A percentile compares a stretch with the other conserved stretches of the same genome.
Conservation (phyloP, 2,113 vertebrate species). For the Aegotheles bennettii region DNA sequence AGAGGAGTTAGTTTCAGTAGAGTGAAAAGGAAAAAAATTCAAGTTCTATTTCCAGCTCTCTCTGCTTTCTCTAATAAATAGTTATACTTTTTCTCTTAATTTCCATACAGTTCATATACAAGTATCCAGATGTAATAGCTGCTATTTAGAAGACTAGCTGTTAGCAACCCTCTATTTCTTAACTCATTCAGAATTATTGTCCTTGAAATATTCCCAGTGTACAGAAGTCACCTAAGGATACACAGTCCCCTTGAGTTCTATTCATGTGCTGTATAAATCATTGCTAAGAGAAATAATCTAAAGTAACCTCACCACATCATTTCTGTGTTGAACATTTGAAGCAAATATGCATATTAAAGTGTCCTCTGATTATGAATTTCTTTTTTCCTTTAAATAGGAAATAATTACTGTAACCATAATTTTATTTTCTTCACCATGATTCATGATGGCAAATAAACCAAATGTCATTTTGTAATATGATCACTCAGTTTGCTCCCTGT, state of each 20-base stretch:
- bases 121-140: neutral
- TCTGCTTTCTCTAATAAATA: neutral
- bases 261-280: neutral
- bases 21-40: neutral
- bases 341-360: neutral
- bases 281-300: neutral
- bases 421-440: constrained; percentile 1
- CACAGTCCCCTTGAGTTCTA: neutral
- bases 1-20: neutral
- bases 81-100: neutral
- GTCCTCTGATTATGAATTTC: neutral
- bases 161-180: neutral
- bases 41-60: neutral
- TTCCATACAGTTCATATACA: neutral
- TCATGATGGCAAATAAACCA: neutral
- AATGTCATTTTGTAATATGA: neutral
- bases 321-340: neutral
- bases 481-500: neutral
- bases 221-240: neutral
- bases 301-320: neutral
- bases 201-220: neutral
- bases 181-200: neutral
- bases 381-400: neutral
- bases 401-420: neutral
- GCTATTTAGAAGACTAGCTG: neutral